Evolutionary conservation across 1,140 invertebrate genomes (phyloP).

Genomic region (Nymphalis io): DNA sequence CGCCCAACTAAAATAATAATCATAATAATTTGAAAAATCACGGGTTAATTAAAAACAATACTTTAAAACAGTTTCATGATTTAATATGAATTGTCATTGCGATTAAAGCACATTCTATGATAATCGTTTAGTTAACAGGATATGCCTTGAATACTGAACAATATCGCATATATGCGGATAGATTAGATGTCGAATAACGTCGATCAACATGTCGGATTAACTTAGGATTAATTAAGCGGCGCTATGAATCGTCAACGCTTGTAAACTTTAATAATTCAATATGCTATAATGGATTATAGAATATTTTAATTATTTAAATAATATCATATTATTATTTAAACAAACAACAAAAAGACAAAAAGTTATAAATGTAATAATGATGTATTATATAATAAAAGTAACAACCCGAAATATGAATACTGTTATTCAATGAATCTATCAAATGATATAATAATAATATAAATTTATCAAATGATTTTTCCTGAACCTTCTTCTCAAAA

Average conservation of each 20-base stretch:
- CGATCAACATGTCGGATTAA: slow-evolving; percentile 63
- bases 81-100: background rate
- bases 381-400: too few relatives aligned
- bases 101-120: background rate
- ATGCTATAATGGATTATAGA: background rate
- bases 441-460: too few relatives aligned
- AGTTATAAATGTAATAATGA: too few relatives aligned
- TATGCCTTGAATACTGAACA: slow-evolving; percentile 3
- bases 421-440: too few relatives aligned
- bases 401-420: too few relatives aligned
- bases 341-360: too few relatives aligned
- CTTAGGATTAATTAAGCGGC: slow-evolving; percentile 33
- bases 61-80: background rate
- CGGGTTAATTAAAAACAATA: too few relatives aligned
- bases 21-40: too few relatives aligned
- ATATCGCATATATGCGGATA: slow-evolving; percentile 38
- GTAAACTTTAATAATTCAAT: slow-evolving; percentile 14
- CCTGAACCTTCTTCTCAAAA: too few relatives aligned
- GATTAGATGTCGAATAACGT: slow-evolving; percentile 54
- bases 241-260: slow-evolving; percentile 19
- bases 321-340: too few relatives aligned
- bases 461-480: too few relatives aligned
- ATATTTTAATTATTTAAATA: background rate
- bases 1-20: too few relatives aligned
- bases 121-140: slow-evolving; percentile 2